These are phyloP conservation scores for Taenioides sp. DNA, from an alignment of 2,797 vertebrate genomes.

Conservation along the genomic window DNA sequence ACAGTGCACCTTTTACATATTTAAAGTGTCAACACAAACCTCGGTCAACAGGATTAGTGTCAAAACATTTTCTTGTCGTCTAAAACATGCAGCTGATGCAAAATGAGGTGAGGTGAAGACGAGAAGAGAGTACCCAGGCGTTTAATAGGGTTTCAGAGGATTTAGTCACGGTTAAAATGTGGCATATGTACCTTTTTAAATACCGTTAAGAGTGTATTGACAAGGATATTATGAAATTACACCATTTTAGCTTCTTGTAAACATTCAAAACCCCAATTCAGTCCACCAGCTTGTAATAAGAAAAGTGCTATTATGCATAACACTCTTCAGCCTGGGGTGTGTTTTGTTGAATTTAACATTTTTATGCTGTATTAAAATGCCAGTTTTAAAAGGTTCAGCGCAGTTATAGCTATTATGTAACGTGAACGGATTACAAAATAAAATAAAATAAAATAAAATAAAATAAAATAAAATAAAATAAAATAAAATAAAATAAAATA, in stretches of 20 bases:
- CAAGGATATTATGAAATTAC: slow-evolving; percentile 2
- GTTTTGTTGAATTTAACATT: not conserved
- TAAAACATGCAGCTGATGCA: slow-evolving; percentile 2
- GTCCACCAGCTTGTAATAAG: not conserved
- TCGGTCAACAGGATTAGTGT: slow-evolving; percentile 2
- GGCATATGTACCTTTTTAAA: not conserved
- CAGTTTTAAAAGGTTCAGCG: too few species aligned
- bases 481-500: too few species aligned
- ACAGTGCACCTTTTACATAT: slow-evolving; percentile 5
- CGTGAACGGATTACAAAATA: not conserved
- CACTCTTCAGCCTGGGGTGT: not conserved
- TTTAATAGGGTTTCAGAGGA: slow-evolving; percentile 7
- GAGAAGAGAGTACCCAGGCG: not conserved
- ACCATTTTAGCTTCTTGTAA: not conserved
- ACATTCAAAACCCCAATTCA: slow-evolving; percentile 1
- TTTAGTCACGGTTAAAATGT: not conserved
- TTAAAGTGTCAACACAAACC: not conserved
- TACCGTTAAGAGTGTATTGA: too few species aligned
- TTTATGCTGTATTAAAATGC: not conserved
- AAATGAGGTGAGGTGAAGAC: not conserved
- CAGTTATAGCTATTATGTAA: too few species aligned
- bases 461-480: too few species aligned
- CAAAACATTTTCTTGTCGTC: not conserved
- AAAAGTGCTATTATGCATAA: not conserved
- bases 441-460: too few species aligned